Evolutionary conservation across 2,888 invertebrate genomes (phyloP).

Genomic region (Psococerastis gibbosa): DNA sequence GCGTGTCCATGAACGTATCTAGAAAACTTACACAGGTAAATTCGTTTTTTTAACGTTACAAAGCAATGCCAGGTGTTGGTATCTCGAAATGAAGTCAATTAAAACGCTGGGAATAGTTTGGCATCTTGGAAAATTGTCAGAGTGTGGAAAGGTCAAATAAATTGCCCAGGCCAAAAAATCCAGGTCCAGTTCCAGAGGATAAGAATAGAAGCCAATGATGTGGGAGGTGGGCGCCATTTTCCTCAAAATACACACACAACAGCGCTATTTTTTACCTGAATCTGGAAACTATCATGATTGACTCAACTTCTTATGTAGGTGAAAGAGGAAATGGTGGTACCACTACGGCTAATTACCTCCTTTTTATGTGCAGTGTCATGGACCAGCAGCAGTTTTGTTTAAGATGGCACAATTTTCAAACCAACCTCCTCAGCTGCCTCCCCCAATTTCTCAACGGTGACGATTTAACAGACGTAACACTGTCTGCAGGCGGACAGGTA

Average conservation of each 20-base stretch:
- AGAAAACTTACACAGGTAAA: not conserved
- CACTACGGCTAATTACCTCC: too few relatives aligned
- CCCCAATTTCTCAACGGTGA: conserved; percentile 61
- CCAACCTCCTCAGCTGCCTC: conserved; percentile 52
- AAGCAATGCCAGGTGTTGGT: not conserved
- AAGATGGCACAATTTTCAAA: conserved; percentile 70
- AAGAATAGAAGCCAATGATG: conserved; percentile 10
- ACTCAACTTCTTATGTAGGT: too few relatives aligned
- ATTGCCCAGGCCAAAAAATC: conserved; percentile 10
- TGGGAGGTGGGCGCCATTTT: conserved; percentile 11
- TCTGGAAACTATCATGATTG: too few relatives aligned
- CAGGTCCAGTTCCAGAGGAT: conserved; percentile 10
- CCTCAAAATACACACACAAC: conserved; percentile 1
- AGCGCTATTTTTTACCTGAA: not conserved
- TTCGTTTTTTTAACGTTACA: not conserved
- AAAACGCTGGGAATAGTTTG: too few relatives aligned
- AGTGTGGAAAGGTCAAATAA: not conserved
- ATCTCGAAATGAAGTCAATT: too few relatives aligned
- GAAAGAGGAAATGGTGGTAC: too few relatives aligned
- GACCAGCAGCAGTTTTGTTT: conserved; percentile 62
- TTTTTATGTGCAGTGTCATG: conserved; percentile 15
- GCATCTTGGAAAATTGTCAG: too few relatives aligned
- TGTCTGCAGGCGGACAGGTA: conserved; percentile 70
- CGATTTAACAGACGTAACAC: conserved; percentile 67
- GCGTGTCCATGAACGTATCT: conserved; percentile 9